Conservation (phyloP, 2,797 vertebrate genomes). For the Acanthornis magna region DNA sequence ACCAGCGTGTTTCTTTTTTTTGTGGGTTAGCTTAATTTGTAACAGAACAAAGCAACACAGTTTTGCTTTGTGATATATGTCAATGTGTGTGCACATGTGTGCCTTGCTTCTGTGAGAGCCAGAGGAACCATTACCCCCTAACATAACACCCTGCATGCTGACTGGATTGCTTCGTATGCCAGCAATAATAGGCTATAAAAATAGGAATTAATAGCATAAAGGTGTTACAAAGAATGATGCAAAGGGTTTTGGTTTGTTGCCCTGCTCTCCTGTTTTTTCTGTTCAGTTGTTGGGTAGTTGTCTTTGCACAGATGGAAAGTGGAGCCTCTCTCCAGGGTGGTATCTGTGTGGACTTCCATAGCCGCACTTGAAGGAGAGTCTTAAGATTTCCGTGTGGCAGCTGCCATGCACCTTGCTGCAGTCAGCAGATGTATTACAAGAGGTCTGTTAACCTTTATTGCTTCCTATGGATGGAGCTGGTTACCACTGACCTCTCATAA, state of each 20-base stretch:
- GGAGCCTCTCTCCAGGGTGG: conserved; percentile 47
- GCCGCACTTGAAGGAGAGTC: conserved; percentile 56
- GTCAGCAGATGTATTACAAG: conserved; percentile 58
- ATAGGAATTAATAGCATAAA: neutral
- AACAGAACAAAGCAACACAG: neutral
- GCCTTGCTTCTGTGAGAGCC: conserved; percentile 13
- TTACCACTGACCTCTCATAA: conserved; percentile 64
- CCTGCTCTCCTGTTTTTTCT: conserved; percentile 60
- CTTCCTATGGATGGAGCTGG: conserved; percentile 67
- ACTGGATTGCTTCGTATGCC: neutral
- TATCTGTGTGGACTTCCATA: conserved; percentile 59
- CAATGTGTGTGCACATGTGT: neutral
- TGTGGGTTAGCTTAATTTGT: neutral
- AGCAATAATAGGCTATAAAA: neutral
- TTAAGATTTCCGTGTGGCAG: conserved; percentile 58
- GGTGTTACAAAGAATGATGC: conserved; percentile 4
- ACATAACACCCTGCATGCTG: conserved; percentile 20
- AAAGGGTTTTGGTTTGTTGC: conserved; percentile 55
- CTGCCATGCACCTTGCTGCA: conserved; percentile 61
- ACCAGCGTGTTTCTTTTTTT: neutral
- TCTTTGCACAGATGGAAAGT: conserved; percentile 66
- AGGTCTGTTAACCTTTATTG: conserved; percentile 67
- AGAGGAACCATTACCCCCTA: neutral
- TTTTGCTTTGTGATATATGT: neutral
- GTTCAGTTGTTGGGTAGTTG: conserved; percentile 62